Evolutionary conservation across 2,888 invertebrate species (phyloP).

Genomic region (Rutpela maculata): DNA sequence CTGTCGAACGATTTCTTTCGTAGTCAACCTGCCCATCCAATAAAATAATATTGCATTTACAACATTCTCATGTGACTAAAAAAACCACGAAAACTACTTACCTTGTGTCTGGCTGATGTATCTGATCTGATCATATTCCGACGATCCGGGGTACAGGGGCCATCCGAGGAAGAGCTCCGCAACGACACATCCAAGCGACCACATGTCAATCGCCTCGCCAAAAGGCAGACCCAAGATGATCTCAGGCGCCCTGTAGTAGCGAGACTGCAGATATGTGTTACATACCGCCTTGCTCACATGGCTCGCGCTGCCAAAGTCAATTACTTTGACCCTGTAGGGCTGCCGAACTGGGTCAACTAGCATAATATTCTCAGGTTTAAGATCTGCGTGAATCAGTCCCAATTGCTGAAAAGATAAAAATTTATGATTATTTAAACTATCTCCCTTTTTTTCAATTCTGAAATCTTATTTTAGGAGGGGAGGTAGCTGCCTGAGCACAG

Average conservation of each 20-base stretch:
- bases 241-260: constrained; percentile 98
- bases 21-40: no score
- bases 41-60: no score
- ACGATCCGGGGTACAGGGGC: constrained; percentile 99
- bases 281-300: constrained; percentile 99
- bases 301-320: constrained; percentile 99
- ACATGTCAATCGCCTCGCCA: constrained; percentile 99
- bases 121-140: constrained; percentile 98
- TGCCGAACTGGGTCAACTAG: constrained; percentile 98
- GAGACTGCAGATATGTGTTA: constrained; percentile 98
- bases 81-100: constrained; percentile 28
- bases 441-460: no score
- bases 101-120: constrained; percentile 86
- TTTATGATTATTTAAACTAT: no score
- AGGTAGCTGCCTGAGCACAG: no score
- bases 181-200: constrained; percentile 99
- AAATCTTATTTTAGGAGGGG: no score
- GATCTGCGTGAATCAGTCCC: constrained; percentile 98
- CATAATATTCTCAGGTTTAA: constrained; percentile 99
- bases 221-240: constrained; percentile 98
- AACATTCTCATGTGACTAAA: no score
- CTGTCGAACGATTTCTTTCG: no score
- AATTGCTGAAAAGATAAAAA: constrained; percentile 85
- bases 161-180: constrained; percentile 99
- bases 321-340: constrained; percentile 99